Percentiles rank a stretch among this genome's conserved stretches.
These are phyloP conservation scores for Epinephelus moara DNA, from an alignment of 2,113 vertebrate species.

Conservation along the genomic window DNA sequence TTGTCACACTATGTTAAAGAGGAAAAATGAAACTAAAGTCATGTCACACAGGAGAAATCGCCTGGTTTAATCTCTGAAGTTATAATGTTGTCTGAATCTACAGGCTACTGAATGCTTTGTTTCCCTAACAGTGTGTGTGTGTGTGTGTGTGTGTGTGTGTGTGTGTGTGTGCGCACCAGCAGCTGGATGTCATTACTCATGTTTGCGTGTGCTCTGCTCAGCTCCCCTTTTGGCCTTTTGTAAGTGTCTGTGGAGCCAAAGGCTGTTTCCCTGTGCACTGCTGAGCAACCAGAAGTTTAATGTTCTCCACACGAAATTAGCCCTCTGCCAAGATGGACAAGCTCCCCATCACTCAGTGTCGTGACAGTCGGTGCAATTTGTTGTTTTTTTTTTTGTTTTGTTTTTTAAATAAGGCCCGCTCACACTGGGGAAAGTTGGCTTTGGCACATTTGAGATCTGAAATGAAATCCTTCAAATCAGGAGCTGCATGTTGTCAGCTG, in stretches of 20 bases:
- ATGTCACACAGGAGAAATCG: neutral
- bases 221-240: conserved; percentile 70
- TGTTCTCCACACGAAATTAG: conserved; percentile 52
- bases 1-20: neutral
- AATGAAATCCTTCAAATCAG: conserved; percentile 8
- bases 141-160: conserved; percentile 22
- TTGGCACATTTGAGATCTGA: conserved; percentile 23
- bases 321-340: conserved; percentile 43
- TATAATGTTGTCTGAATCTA: conserved; percentile 11
- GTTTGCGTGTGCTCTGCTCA: conserved; percentile 60
- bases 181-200: conserved; percentile 79
- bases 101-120: conserved; percentile 33
- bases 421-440: neutral
- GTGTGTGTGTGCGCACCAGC: conserved; percentile 21
- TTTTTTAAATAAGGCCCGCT: neutral
- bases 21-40: neutral
- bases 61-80: conserved; percentile 12
- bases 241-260: conserved; percentile 62
- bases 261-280: conserved; percentile 52
- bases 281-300: conserved; percentile 71
- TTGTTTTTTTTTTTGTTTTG: neutral
- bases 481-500: conserved; percentile 8
- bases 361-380: conserved; percentile 18
- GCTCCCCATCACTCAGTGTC: conserved; percentile 49
- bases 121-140: conserved; percentile 5